Conservation (phyloP, 2,113 vertebrate genomes). For the Microtus montanus region DNA sequence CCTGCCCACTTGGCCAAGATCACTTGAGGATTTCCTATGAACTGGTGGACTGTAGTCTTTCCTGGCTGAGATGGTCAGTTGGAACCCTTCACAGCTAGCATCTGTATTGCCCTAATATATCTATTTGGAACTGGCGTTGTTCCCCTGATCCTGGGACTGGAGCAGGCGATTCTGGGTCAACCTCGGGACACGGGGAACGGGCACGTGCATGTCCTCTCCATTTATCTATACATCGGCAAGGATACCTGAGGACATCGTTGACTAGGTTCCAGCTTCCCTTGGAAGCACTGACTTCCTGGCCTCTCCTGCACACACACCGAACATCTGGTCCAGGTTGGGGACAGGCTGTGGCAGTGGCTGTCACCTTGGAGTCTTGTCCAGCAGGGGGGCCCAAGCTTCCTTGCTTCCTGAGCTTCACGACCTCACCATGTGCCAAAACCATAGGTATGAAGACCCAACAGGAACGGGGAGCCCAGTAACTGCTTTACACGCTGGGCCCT, state of each 20-base stretch:
- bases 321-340: neutral
- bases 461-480: neutral
- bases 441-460: neutral
- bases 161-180: neutral
- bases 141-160: neutral
- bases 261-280: neutral
- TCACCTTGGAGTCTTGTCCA: neutral
- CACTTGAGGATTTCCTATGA: neutral
- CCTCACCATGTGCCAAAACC: neutral
- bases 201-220: accelerated
- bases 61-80: neutral
- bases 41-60: neutral
- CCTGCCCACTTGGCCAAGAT: neutral
- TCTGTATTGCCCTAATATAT: accelerated
- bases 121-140: neutral
- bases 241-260: neutral
- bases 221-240: neutral
- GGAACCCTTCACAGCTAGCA: neutral
- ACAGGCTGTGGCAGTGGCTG: neutral
- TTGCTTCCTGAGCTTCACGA: neutral
- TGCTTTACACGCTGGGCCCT: neutral
- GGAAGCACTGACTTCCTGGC: neutral
- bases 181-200: neutral
- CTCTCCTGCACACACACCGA: neutral
- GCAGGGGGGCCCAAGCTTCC: neutral